These are phyloP conservation scores for Enteromius thamalakanensis DNA, from an alignment of 2,797 vertebrate genomes.

Conservation along the genomic window DNA sequence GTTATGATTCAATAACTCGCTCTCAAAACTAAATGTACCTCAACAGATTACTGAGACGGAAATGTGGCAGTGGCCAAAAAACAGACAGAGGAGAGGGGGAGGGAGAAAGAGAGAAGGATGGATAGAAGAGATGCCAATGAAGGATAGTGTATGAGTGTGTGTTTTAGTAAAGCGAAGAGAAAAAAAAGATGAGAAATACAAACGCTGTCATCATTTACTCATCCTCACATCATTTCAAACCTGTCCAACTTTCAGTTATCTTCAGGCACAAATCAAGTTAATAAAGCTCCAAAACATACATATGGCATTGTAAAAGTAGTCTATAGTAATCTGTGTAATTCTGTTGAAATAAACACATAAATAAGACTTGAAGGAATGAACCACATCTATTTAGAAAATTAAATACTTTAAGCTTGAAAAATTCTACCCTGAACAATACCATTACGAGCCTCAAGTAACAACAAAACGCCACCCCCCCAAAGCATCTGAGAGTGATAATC, in stretches of 20 bases:
- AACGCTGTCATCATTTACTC: too few relatives aligned
- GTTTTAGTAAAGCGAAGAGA: background rate
- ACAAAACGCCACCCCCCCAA: slow-evolving; percentile 46
- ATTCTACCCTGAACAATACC: slow-evolving; percentile 23
- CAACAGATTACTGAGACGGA: slow-evolving; percentile 73
- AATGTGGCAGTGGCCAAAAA: slow-evolving; percentile 48
- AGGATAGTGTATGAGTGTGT: background rate
- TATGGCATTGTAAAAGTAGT: background rate
- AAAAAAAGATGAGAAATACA: too few relatives aligned
- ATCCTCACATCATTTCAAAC: too few relatives aligned
- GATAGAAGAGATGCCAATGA: slow-evolving; percentile 21
- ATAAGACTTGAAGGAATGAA: background rate
- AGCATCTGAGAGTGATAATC: slow-evolving; percentile 56
- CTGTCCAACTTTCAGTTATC: too few relatives aligned
- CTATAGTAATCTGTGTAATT: background rate
- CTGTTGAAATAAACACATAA: background rate
- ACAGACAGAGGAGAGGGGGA: slow-evolving; percentile 24
- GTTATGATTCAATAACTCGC: slow-evolving; percentile 85
- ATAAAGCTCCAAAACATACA: background rate
- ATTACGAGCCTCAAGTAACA: slow-evolving; percentile 43
- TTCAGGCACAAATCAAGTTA: background rate
- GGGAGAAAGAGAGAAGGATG: slow-evolving; percentile 34
- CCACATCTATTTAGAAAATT: slow-evolving; percentile 2
- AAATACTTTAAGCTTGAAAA: slow-evolving; percentile 37
- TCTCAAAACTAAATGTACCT: slow-evolving; percentile 88